Base-by-base conservation (phyloP, 2,797 vertebrate genomes). In the Myotis vivesi region DNA sequence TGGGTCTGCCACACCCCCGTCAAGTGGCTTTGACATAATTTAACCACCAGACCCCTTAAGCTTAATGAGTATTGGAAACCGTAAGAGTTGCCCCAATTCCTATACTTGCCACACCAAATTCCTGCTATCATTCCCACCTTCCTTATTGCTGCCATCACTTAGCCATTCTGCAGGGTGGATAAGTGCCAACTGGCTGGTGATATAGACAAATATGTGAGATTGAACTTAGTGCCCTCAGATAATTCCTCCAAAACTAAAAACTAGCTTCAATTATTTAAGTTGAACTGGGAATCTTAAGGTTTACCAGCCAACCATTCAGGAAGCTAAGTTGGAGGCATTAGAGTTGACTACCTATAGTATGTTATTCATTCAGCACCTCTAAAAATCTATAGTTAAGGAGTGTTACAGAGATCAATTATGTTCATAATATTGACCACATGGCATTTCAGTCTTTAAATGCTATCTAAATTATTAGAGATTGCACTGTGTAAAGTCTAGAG, bases 401-500 rank as follows among this genome's bases (percentile, higher is more conserved):
- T 38, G 20, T 80, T 92, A 72, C 9, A 87, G 11, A 79, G 33
- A 68, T 69, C 44, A 79, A 75, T 89, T 81, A 76, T 44, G 12
- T 83, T 89, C 49, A 71, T 66, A 71, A 66, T 80, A 89, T 28
- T 87, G 62, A 71, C 17, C 9, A 59, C 1, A 4, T 80, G 77
- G 11, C 20, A 87, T 75, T 95, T 87, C 33, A 49, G 12, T 73
- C 64, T 77, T 91, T 87, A 91, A 95, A 94, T 86, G 5, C 1
- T 71, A 95, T 90, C 25, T 44, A 19, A 96, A 76, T 64, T 33
- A 75, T 85, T 86, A 68, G 30, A 94, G 36, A 64, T 64, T 53
- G 0, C 1, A 90, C 9, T 28, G 33, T 68, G 1, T 72, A 2
- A 79, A 57, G 6, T 51, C 8, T 91, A 80, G 55, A 87, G 22